phyloP scores from a whole-genome alignment of 2,888 invertebrate species.

The Balanococcus diminutus region DNA sequence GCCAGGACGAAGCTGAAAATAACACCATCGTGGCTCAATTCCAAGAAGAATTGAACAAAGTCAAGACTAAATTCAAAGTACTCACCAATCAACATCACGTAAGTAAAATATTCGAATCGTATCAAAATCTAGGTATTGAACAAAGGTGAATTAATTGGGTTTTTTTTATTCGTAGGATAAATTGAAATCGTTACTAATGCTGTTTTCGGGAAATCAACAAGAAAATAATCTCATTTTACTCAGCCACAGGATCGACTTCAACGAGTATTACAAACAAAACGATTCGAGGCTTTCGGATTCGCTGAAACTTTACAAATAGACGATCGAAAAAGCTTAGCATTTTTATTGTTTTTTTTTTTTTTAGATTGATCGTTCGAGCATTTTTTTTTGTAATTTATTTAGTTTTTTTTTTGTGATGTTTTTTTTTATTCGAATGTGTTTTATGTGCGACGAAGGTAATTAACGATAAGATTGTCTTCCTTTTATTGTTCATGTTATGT shows the following conservation, averaged over 20 bases:
- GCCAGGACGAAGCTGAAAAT: conserved; percentile 33
- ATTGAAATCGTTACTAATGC: conserved; percentile 36
- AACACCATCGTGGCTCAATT: neutral
- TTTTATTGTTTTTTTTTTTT: neutral
- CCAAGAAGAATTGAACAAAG: conserved; percentile 36
- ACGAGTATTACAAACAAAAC: conserved; percentile 51
- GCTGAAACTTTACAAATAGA: conserved; percentile 44
- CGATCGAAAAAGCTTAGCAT: neutral
- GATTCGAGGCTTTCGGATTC: conserved; percentile 48
- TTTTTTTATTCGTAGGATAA: conserved; percentile 7
- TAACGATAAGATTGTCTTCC: neutral
- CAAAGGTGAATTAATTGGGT: no score
- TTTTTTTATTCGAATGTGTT: neutral
- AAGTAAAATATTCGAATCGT: no score
- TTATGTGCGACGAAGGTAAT: no score
- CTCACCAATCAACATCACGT: conserved; percentile 45
- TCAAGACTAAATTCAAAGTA: conserved; percentile 46
- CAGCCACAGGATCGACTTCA: conserved; percentile 52
- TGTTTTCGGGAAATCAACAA: conserved; percentile 46
- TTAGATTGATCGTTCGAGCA: neutral
- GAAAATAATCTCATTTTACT: conserved; percentile 34
- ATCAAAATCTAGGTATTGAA: no score
- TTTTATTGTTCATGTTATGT: neutral
- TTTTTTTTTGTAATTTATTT: neutral
- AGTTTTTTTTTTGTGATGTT: neutral